phyloP scores from a whole-genome alignment of 2,797 vertebrate genomes.

The Macrochelys suwanniensis region DNA sequence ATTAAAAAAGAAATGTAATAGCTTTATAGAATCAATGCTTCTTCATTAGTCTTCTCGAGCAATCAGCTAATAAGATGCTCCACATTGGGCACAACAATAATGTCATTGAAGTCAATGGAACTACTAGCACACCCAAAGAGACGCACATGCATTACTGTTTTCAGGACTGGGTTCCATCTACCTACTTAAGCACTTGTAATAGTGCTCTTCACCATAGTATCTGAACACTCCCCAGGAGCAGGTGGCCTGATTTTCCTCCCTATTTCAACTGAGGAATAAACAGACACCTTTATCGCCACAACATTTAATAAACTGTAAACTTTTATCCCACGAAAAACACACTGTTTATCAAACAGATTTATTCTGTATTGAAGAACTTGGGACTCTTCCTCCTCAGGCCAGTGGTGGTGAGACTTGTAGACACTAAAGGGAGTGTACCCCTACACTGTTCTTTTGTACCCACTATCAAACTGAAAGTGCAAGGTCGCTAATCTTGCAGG shows the following conservation, averaged over 20 bases:
- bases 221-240: background rate
- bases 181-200: background rate
- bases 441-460: background rate
- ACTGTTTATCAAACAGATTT: background rate
- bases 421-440: background rate
- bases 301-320: background rate
- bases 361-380: background rate
- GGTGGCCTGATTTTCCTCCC: background rate
- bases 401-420: background rate
- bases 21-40: background rate
- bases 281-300: background rate
- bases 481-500: background rate
- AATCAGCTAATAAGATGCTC: background rate
- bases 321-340: background rate
- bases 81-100: background rate
- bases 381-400: background rate
- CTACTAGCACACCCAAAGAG: background rate
- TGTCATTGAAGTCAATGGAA: background rate
- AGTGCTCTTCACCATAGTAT: background rate
- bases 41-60: background rate
- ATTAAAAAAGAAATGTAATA: background rate
- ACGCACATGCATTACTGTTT: background rate
- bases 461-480: background rate
- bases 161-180: background rate
- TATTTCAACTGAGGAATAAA: background rate